Conservation (phyloP, 2,797 vertebrate species). For the Spinibarbus caldwelli region DNA sequence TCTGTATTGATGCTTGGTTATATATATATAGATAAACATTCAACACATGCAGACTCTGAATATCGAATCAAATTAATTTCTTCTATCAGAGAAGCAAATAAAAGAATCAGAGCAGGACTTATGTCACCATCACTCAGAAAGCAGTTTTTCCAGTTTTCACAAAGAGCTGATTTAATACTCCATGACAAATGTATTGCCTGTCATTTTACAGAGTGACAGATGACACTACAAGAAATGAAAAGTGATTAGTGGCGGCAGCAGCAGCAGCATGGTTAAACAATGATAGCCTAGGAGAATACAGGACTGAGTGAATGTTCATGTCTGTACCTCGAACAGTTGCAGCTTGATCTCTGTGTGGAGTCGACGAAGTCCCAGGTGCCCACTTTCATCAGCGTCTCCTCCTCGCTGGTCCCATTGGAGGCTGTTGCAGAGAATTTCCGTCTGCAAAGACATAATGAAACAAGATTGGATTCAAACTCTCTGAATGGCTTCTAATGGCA, state of each 20-base stretch:
- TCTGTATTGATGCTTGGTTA: neutral
- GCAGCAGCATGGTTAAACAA: slow-evolving; percentile 16
- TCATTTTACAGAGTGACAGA: slow-evolving; percentile 30
- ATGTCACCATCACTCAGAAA: neutral
- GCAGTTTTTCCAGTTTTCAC: slow-evolving; percentile 7
- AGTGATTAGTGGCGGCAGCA: slow-evolving; percentile 19
- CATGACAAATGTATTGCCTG: slow-evolving; percentile 22
- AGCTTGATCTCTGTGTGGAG: slow-evolving; percentile 89
- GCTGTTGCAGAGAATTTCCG: slow-evolving; percentile 92
- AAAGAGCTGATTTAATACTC: slow-evolving; percentile 31
- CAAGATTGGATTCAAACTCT: neutral
- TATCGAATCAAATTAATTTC: neutral
- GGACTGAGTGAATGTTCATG: slow-evolving; percentile 15
- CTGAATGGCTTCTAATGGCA: neutral
- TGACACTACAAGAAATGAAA: slow-evolving; percentile 21
- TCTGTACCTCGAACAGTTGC: slow-evolving; percentile 91
- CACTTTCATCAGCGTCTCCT: slow-evolving; percentile 84
- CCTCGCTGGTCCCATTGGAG: slow-evolving; percentile 86
- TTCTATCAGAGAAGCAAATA: neutral
- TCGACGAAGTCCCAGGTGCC: slow-evolving; percentile 96
- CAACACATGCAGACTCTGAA: neutral
- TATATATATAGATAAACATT: neutral
- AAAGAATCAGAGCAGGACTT: neutral
- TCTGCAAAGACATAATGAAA: slow-evolving; percentile 64
- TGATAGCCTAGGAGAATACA: neutral